Evolutionary conservation across 2,797 vertebrate species (phyloP).

Genomic region (Lepus townsendii): DNA sequence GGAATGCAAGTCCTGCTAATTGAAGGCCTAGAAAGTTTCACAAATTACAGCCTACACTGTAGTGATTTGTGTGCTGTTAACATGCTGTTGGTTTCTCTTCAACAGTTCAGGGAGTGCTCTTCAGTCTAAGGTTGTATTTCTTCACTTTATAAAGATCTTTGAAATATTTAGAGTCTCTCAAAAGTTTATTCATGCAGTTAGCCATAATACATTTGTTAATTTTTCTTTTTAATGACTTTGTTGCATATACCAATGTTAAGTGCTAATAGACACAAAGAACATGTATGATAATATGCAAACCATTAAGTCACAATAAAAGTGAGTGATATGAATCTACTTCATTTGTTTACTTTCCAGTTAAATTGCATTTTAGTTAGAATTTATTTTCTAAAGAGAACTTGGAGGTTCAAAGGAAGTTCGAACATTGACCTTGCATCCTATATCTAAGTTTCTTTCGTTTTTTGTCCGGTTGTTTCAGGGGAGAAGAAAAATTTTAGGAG

Average conservation of each 20-base stretch:
- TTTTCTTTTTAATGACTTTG: slow-evolving; percentile 5
- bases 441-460: not conserved
- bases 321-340: not conserved
- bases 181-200: slow-evolving; percentile 1
- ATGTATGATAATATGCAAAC: not conserved
- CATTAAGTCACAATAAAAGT: slow-evolving; percentile 3
- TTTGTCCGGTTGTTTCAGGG: not conserved
- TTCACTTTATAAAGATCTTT: not conserved
- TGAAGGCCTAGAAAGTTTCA: slow-evolving; percentile 20
- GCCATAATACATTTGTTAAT: slow-evolving; percentile 30
- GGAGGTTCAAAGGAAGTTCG: not conserved
- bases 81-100: slow-evolving; percentile 28
- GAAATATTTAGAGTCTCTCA: not conserved
- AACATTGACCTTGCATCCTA: not conserved
- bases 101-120: not conserved
- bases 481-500: not conserved
- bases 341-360: slow-evolving; percentile 27
- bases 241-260: not conserved
- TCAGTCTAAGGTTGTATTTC: not conserved
- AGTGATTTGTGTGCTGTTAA: not conserved
- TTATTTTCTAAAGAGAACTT: not conserved
- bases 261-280: not conserved
- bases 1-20: not conserved
- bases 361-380: not conserved
- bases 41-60: not conserved